A percentile compares a stretch with the other conserved stretches of the same genome.
Evolutionary conservation across 2,113 vertebrate species (phyloP).

Genomic region (Amphilophus citrinellus): DNA sequence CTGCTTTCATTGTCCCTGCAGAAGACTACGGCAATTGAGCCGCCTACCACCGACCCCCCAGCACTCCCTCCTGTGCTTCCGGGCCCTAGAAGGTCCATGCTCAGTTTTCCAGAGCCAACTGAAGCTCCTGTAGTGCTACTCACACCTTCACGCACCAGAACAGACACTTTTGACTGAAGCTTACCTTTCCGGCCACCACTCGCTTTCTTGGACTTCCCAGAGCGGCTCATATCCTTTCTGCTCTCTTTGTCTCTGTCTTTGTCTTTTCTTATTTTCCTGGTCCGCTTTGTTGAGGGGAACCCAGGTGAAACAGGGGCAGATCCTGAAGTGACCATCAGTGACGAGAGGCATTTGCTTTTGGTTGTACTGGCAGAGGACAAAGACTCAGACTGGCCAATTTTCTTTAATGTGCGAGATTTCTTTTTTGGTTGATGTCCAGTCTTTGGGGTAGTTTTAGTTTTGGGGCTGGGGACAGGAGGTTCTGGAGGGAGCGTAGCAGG

Average conservation of each 20-base stretch:
- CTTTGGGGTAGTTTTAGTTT: slow-evolving; percentile 71
- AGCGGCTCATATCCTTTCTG: slow-evolving; percentile 74
- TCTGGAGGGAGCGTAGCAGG: slow-evolving; percentile 70
- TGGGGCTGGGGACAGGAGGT: slow-evolving; percentile 68
- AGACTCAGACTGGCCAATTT: slow-evolving; percentile 71
- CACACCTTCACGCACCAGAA: slow-evolving; percentile 91
- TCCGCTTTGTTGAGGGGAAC: slow-evolving; percentile 59
- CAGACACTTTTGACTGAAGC: slow-evolving; percentile 93
- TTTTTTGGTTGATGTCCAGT: slow-evolving; percentile 74
- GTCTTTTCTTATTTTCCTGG: slow-evolving; percentile 75
- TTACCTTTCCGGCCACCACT: slow-evolving; percentile 84
- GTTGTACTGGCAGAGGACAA: slow-evolving; percentile 64
- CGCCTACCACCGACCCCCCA: slow-evolving; percentile 81
- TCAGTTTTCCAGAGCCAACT: slow-evolving; percentile 73
- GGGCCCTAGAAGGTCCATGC: slow-evolving; percentile 77
- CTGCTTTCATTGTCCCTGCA: slow-evolving; percentile 93
- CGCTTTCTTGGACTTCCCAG: slow-evolving; percentile 79
- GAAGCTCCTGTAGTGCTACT: slow-evolving; percentile 88
- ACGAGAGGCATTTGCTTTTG: slow-evolving; percentile 75
- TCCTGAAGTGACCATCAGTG: slow-evolving; percentile 67
- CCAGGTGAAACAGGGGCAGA: slow-evolving; percentile 45
- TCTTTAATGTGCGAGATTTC: slow-evolving; percentile 76
- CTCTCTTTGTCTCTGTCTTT: slow-evolving; percentile 72
- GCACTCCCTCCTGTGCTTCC: slow-evolving; percentile 65
- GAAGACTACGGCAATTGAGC: slow-evolving; percentile 92